Evolutionary conservation across 2,797 vertebrate genomes (phyloP).

Genomic region (Sphenodon punctatus): DNA sequence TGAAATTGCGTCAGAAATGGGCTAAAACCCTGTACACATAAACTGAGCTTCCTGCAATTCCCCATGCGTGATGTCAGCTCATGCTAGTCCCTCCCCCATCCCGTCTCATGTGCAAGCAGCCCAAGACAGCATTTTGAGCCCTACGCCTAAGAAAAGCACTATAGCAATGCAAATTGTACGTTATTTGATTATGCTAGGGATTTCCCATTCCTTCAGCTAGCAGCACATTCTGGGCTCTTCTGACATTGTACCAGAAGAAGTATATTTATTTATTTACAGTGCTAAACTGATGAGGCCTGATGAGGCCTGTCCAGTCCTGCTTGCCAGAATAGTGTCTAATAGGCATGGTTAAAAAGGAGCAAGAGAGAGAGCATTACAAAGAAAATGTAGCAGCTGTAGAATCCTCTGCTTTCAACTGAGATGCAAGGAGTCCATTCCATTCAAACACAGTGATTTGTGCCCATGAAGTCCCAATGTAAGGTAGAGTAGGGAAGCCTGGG

Average conservation of each 20-base stretch:
- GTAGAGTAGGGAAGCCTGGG: not conserved
- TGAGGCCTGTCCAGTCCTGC: not conserved
- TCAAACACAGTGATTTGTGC: not conserved
- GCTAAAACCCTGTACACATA: not conserved
- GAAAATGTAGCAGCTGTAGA: not conserved
- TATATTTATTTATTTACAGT: not conserved
- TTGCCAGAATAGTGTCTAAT: too few relatives aligned
- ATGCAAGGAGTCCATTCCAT: not conserved
- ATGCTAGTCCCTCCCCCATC: too few relatives aligned
- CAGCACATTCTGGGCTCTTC: not conserved
- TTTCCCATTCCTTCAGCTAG: not conserved
- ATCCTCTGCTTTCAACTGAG: not conserved
- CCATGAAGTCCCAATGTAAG: not conserved
- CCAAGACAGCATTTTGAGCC: not conserved
- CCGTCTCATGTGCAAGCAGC: too few relatives aligned
- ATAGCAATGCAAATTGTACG: not conserved
- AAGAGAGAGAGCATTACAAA: not conserved
- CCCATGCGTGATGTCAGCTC: not conserved
- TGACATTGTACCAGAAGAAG: not conserved
- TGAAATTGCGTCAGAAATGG: too few relatives aligned
- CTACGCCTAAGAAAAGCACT: not conserved
- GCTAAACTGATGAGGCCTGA: not conserved
- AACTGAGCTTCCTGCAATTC: not conserved
- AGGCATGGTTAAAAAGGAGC: not conserved
- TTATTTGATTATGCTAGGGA: not conserved